phyloP scores from a whole-genome alignment of 2,888 invertebrate genomes.

The Pollenia angustigena region DNA sequence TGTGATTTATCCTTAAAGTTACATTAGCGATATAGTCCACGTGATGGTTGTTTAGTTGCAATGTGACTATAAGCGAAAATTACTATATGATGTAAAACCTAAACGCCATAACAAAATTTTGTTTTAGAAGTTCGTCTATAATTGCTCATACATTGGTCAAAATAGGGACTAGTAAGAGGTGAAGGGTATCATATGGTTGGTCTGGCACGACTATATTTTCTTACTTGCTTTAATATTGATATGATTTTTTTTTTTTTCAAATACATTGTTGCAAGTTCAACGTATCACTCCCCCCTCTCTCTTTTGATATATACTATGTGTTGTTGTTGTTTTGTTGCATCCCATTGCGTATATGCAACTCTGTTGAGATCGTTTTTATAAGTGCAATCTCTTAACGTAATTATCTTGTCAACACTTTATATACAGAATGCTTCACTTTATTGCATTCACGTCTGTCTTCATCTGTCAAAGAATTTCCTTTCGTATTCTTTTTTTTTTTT shows the following conservation, averaged over 20 bases:
- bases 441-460: conserved; percentile 63
- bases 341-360: conserved; percentile 7
- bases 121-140: too few species aligned
- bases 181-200: too few species aligned
- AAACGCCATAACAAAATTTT: too few species aligned
- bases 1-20: too few species aligned
- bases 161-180: too few species aligned
- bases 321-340: conserved; percentile 43
- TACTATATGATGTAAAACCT: too few species aligned
- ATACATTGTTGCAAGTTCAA: conserved; percentile 46
- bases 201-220: too few species aligned
- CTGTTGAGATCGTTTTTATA: conserved; percentile 62
- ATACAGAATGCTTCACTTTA: conserved; percentile 66
- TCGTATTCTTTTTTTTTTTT: conserved; percentile 3
- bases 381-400: conserved; percentile 69
- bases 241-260: conserved; percentile 26
- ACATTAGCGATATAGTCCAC: too few species aligned
- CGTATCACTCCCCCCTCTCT: background rate
- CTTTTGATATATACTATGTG: background rate
- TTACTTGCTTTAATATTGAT: background rate
- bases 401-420: conserved; percentile 74
- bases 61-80: too few species aligned
- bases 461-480: conserved; percentile 60
- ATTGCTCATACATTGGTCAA: too few species aligned
- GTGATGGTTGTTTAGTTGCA: rapidly evolving